Base-by-base conservation (phyloP, 2,888 invertebrate species). In the Synanthedon formicaeformis region DNA sequence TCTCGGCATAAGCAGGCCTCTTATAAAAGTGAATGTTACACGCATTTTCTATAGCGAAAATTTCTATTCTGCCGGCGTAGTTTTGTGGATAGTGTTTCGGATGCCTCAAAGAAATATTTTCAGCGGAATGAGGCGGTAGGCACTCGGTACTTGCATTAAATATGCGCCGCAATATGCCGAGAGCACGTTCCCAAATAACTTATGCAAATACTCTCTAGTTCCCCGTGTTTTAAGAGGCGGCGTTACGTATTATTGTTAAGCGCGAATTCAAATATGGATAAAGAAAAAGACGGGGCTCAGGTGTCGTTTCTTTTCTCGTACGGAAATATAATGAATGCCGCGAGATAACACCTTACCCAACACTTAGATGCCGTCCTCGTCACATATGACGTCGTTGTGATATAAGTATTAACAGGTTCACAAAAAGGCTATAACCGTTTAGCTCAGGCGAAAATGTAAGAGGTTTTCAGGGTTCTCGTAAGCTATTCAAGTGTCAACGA, bases 71-170 rank as follows among this genome's bases (percentile, higher is more conserved):
- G 59, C 61, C 59, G 55, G 58, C 73, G 75, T 77, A 68, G 62
- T 70, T 63, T 65, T 61, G 65, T 65, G 64, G 74, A 76, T 79
- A 79, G 80, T 68, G 62, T 77, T 73, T 69, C 69, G 65, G 64
- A 66, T 70, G 64, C 59, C 57, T 67, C 71, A 73, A 73, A 75
- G 73, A 77, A 79, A 75, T 73, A 73, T 78, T 78, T 78, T 73
- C 57, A 58, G 66, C 58, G 53, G 48, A 10, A 14, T 18, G 18
- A 49, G 45, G 45, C 57, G 58, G 65, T 65, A 62, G 60, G 62
- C 61, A 63, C 64, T 64, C 60, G 58, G 55, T 60, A 60, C 63
- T 57, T 58, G 60, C 62, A 71, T 76, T 68, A 77, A 77, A 75
- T 72, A 78, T 79, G 76, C 74, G 75, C 68, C 65, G 67, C 68